Percentiles rank a stretch among this genome's conserved stretches.
phyloP scores from a whole-genome alignment of 37 sponge, comb jelly and placozoan genomes.

The Beroe ovata region DNA sequence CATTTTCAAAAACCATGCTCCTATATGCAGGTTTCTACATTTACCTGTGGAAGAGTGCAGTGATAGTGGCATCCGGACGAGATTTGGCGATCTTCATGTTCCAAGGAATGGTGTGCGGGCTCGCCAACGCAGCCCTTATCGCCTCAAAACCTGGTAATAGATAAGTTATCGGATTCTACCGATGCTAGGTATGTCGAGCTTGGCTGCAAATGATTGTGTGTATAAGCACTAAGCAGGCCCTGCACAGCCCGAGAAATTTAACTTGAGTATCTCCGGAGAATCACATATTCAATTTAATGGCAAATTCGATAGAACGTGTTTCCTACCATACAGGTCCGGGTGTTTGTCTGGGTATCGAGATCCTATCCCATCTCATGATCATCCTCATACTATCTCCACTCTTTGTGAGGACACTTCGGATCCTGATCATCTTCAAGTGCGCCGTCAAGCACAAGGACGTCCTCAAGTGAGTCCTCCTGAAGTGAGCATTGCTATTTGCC shows the following conservation, averaged over 20 bases:
- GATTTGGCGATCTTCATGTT: conserved; percentile 53
- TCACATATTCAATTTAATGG: too few relatives aligned
- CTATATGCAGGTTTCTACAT: conserved; percentile 17
- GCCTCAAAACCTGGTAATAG: background rate
- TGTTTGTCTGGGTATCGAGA: background rate
- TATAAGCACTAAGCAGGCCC: background rate
- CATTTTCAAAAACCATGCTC: too few relatives aligned
- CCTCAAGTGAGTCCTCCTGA: background rate
- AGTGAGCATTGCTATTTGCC: too few relatives aligned
- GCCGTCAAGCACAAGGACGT: background rate
- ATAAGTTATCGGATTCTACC: too few relatives aligned
- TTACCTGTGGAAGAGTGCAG: conserved; percentile 20
- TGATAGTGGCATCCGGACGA: conserved; percentile 23
- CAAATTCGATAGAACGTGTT: too few relatives aligned
- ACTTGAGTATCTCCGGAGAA: too few relatives aligned
- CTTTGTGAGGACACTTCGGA: conserved; percentile 23
- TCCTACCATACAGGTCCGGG: background rate
- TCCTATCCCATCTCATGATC: conserved; percentile 15
- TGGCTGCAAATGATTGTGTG: too few relatives aligned
- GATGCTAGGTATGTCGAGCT: too few relatives aligned
- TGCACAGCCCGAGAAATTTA: too few relatives aligned
- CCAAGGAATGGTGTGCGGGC: conserved; percentile 45
- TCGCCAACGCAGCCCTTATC: conserved; percentile 24
- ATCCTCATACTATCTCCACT: conserved; percentile 15
- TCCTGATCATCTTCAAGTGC: conserved; percentile 22